phyloP scores from a whole-genome alignment of 2,888 invertebrate species.

The Eucera pruinosa region DNA sequence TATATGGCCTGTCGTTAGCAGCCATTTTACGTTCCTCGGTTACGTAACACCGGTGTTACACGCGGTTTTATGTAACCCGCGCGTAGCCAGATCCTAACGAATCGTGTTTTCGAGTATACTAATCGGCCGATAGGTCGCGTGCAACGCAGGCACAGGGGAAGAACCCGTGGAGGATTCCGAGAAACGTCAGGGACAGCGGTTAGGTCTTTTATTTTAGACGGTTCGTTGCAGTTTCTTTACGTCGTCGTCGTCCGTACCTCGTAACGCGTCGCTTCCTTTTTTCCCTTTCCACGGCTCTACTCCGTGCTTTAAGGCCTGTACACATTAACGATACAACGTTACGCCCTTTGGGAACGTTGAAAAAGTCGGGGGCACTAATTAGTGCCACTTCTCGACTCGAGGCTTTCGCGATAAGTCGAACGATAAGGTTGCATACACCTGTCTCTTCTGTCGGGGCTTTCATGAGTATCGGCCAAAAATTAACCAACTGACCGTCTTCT shows the following conservation, averaged over 20 bases:
- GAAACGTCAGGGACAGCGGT: conserved; percentile 33
- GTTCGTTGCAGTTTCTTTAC: conserved; percentile 44
- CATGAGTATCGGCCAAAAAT: no score
- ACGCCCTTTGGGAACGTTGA: background rate
- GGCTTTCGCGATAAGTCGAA: no score
- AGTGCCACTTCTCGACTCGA: no score
- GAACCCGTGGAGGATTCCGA: conserved; percentile 25
- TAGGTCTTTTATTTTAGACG: conserved; percentile 20
- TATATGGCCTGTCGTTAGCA: background rate
- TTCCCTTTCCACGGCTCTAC: background rate
- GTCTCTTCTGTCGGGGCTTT: no score
- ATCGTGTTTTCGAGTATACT: conserved; percentile 32
- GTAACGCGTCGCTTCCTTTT: conserved; percentile 30
- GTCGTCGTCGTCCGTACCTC: no score
- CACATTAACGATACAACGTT: background rate
- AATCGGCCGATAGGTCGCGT: conserved; percentile 32
- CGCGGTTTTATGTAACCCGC: conserved; percentile 44
- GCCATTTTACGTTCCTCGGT: conserved; percentile 21
- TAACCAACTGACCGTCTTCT: no score
- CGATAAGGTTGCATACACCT: no score
- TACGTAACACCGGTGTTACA: conserved; percentile 39
- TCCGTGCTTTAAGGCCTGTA: conserved; percentile 8
- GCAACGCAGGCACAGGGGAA: background rate
- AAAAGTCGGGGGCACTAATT: no score
- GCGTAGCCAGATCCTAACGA: conserved; percentile 35